Conservation (phyloP, 37 sponge, comb jelly and placozoan genomes). For the Haliclona indistincta region DNA sequence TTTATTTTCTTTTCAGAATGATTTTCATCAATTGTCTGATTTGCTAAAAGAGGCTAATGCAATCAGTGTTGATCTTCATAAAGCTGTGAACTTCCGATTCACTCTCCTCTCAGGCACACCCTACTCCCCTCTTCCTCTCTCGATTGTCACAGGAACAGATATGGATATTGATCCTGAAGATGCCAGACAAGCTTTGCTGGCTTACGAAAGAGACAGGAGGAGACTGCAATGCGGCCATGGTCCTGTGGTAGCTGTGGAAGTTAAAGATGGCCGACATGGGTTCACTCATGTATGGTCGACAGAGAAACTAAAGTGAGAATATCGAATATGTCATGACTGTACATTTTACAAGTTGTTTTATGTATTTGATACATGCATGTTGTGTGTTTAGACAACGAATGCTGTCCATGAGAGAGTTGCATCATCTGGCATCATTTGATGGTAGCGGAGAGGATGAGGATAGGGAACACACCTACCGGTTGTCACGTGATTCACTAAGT, state of each 20-base stretch:
- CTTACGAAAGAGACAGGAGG: neutral
- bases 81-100: constrained; percentile 86
- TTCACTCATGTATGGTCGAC: constrained; percentile 84
- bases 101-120: constrained; percentile 77
- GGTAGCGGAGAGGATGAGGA: constrained; percentile 16
- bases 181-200: neutral
- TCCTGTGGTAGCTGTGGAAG: constrained; percentile 79
- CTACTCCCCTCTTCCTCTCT: constrained; percentile 78
- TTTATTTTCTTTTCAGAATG: constrained; percentile 29
- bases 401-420: constrained; percentile 63
- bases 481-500: constrained; percentile 24
- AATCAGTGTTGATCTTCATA: constrained; percentile 84
- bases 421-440: constrained; percentile 45
- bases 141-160: constrained; percentile 64
- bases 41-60: constrained; percentile 95
- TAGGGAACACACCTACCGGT: neutral
- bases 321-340: neutral
- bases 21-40: constrained; percentile 54
- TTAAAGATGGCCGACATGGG: constrained; percentile 76
- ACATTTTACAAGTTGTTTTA: neutral
- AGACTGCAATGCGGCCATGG: neutral
- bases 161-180: constrained; percentile 40
- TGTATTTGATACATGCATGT: neutral
- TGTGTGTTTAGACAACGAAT: constrained; percentile 61
- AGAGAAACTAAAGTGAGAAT: constrained; percentile 63